Evolutionary conservation across 2,888 invertebrate species (phyloP), one percentile per base, ranked within the genome.

Genomic region (Salpingus planirostris): DNA sequence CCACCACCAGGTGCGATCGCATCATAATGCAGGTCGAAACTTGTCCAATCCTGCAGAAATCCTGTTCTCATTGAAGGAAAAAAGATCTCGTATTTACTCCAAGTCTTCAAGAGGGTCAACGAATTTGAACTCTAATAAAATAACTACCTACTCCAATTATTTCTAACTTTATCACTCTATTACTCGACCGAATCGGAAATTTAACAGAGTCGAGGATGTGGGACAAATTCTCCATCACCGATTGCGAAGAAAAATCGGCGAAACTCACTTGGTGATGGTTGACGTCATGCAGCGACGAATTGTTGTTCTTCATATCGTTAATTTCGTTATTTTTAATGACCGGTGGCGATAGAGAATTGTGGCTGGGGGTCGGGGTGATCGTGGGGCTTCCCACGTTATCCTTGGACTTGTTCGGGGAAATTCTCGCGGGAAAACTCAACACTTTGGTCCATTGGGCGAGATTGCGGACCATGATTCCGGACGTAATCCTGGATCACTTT

Each of bases 371-470:
- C 36, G 80, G 80, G 23, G 79, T 78, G 59, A 78, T 69, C 18
- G 68, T 38, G 57, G 64, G 49, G 57, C 73, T 74, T 36, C 72
- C 69, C 43, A 74, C 74, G 65, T 70, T 68, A 60, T 84, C 83
- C 67, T 84, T 84, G 22, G 79, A 77, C 56, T 84, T 78, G 62
- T 86, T 84, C 10, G 87, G 86, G 38, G 85, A 85, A 58, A 87
- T 73, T 65, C 88, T 74, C 55, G 87, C 80, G 40, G 88, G 88
- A 65, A 88, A 88, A 73, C 87, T 88, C 61, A 88, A 72, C 50
- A 87, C 88, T 73, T 88, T 88, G 67, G 87, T 88, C 88, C 88
- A 88, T 73, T 87, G 85, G 40, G 86, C 78, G 58, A 88, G 70
- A 70, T 85, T 87, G 52, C 88, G 83, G 66, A 87, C 88, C 88